Conservation (phyloP, 2,113 vertebrate genomes). For the Sorex fumeus region DNA sequence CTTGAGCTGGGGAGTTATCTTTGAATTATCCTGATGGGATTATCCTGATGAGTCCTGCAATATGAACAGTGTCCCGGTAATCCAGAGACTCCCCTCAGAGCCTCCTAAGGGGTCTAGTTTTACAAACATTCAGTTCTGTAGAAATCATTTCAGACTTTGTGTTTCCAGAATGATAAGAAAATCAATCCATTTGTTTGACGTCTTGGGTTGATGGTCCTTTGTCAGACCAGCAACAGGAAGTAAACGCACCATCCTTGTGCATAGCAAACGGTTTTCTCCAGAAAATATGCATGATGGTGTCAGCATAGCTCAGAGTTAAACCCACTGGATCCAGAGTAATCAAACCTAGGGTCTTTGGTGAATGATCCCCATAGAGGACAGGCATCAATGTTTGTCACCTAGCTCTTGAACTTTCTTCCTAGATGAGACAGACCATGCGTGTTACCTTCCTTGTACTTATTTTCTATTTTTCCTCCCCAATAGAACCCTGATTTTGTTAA, state of each 20-base stretch:
- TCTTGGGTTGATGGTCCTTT: background rate
- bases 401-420: slow-evolving; percentile 37
- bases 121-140: background rate
- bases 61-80: background rate
- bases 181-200: background rate
- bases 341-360: background rate
- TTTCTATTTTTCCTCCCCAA: slow-evolving; percentile 24
- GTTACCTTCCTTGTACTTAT: background rate
- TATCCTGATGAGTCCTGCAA: background rate
- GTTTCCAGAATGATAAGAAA: background rate
- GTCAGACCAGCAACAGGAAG: background rate
- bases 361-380: background rate
- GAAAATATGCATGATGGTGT: background rate
- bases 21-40: background rate
- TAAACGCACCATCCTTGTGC: background rate
- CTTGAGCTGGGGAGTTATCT: background rate
- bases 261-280: background rate
- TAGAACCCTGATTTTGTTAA: slow-evolving; percentile 11
- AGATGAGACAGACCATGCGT: background rate
- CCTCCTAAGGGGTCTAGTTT: background rate
- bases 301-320: background rate
- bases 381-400: background rate
- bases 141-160: background rate
- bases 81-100: background rate
- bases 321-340: background rate